Percentiles rank a stretch among this genome's conserved stretches.
These are phyloP conservation scores for Benitochromis conjunctus DNA, from an alignment of 2,113 vertebrate genomes.

Conservation along the genomic window DNA sequence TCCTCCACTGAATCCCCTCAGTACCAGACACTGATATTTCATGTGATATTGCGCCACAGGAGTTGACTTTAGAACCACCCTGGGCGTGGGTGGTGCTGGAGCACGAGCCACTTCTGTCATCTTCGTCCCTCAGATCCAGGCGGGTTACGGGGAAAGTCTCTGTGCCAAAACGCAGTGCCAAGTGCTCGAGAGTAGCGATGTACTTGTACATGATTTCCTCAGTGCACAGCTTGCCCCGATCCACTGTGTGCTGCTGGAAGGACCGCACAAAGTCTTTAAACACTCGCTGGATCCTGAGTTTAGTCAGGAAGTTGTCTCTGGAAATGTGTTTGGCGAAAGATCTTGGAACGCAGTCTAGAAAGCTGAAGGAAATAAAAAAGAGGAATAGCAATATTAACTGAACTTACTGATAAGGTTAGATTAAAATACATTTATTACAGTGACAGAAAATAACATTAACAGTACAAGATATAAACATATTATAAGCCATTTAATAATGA, in stretches of 20 bases:
- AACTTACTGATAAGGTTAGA: not conserved
- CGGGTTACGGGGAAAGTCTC: constrained; percentile 70
- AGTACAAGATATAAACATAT: not conserved
- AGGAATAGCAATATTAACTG: not conserved
- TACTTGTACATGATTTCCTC: constrained; percentile 89
- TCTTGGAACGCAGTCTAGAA: constrained; percentile 82
- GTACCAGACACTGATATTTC: constrained; percentile 81
- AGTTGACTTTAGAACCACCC: not conserved
- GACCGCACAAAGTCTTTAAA: constrained; percentile 79
- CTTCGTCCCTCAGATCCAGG: constrained; percentile 64
- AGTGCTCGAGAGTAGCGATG: constrained; percentile 82
- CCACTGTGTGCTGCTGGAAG: constrained; percentile 82
- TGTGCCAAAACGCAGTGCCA: constrained; percentile 76
- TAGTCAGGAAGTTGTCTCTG: constrained; percentile 77
- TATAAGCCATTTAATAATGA: not conserved
- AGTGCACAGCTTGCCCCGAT: constrained; percentile 59
- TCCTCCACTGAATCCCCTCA: constrained; percentile 81
- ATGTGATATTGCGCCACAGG: constrained; percentile 42
- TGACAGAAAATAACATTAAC: not conserved
- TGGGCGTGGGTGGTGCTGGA: not conserved
- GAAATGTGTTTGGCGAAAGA: constrained; percentile 82
- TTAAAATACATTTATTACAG: not conserved
- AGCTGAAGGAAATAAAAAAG: constrained; percentile 72
- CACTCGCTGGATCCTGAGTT: constrained; percentile 76
- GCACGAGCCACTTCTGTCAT: constrained; percentile 49